Evolutionary conservation across 1,140 invertebrate genomes (phyloP), one percentile per base, ranked within the genome.

Genomic region (Agrypnia vestita): DNA sequence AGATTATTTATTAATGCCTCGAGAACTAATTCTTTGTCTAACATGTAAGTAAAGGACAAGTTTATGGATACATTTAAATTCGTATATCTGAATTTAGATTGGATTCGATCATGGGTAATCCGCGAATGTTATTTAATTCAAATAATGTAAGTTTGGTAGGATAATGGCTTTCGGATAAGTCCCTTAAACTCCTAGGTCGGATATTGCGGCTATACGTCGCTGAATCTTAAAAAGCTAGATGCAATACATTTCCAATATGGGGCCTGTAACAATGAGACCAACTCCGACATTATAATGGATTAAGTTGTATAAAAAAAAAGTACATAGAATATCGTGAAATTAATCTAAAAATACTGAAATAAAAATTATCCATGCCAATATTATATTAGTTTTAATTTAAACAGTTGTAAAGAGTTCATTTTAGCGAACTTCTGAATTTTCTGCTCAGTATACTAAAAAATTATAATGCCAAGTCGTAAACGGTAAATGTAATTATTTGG

Each of bases 71-170:
- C 69, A 25, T 59, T 53, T 61, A 35, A 53, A 79, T 75, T 79
- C 69, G 55, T 56, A 74, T 62, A 47, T 25, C 51, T 55, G 69
- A 73, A 73, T 73, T 73, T 76, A 72, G 67, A 82, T 82, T 25
- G 76, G 51, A 80, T 64, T 61, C 67, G 78, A 80, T 47, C 78
- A 21, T 9, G 46, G 64, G 67, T 76, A 82, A 76, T 59, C 78
- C 81, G 75, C 81, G 71, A 79, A 80, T 82, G 81, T 82, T 82
- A 82, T 82, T 82, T 78, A 82, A 82, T 82, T 82, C 79, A 80
- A 80, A 80, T 82, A 73, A 82, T 79, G 74, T 78, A 74, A 80
- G 78, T 80, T 78, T 75, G 55, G 71, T 73, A 47, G 69, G 55
- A 80, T 82, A 82, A 80, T 82, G 81, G 78, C 35, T 49, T 51